Percentiles rank a stretch among this genome's conserved stretches.
phyloP scores from a whole-genome alignment of 1,140 invertebrate species.

The Colletes latitarsis region DNA sequence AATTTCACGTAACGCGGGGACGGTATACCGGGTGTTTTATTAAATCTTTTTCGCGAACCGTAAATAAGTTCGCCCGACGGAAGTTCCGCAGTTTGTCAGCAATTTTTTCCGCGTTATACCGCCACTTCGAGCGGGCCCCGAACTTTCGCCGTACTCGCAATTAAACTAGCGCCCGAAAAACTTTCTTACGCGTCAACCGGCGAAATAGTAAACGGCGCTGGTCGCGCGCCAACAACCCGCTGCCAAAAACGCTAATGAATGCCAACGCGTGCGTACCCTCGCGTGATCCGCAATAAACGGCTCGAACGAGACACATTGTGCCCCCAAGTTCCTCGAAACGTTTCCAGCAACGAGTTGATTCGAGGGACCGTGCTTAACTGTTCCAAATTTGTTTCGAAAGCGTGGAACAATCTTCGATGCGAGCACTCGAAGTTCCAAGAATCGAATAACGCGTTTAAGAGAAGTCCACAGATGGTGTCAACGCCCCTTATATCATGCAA shows the following conservation, averaged over 20 bases:
- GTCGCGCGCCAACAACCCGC: conserved; percentile 26
- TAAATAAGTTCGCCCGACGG: conserved; percentile 20
- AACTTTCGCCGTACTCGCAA: conserved; percentile 31
- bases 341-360: not conserved
- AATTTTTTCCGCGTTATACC: conserved; percentile 39
- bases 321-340: not conserved
- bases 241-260: conserved; percentile 51
- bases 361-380: too few species aligned
- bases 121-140: not conserved
- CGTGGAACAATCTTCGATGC: too few species aligned
- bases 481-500: too few species aligned
- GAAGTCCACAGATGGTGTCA: too few species aligned
- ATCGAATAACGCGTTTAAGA: too few species aligned
- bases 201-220: conserved; percentile 44
- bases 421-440: too few species aligned
- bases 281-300: conserved; percentile 33
- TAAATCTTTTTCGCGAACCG: conserved; percentile 28
- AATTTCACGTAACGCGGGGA: not conserved
- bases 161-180: conserved; percentile 29
- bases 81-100: conserved; percentile 46
- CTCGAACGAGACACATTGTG: conserved; percentile 28
- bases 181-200: conserved; percentile 14
- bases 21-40: conserved; percentile 21
- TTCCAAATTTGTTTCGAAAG: too few species aligned
- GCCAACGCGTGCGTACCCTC: conserved; percentile 7